Conservation (phyloP, 1,140 invertebrate genomes). For the Pygmarrhopalites habei region DNA sequence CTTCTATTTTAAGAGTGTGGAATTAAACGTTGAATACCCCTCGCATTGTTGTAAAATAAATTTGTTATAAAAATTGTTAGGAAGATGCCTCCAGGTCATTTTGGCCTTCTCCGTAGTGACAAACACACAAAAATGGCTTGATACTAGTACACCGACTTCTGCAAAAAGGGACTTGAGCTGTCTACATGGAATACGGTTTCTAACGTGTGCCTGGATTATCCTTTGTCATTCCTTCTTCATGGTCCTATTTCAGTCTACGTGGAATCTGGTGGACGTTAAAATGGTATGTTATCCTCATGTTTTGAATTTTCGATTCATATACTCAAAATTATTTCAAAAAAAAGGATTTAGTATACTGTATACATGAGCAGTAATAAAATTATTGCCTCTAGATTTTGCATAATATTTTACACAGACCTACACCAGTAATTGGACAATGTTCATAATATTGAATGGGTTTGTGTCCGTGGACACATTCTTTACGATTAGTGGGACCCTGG, state of each 20-base stretch:
- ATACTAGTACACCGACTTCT: conserved; percentile 32
- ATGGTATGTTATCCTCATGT: not conserved
- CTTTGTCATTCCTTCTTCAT: conserved; percentile 49
- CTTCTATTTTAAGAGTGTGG: no score
- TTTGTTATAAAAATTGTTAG: no score
- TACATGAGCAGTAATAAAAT: conserved; percentile 5
- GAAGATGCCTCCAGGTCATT: not conserved
- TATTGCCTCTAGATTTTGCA: no score
- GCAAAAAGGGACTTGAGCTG: conserved; percentile 37
- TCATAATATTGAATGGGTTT: conserved; percentile 42
- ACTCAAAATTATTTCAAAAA: not conserved
- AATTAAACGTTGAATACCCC: no score
- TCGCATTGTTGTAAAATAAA: no score
- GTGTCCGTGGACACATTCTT: conserved; percentile 49
- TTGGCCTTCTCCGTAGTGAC: conserved; percentile 44
- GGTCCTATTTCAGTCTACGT: conserved; percentile 43
- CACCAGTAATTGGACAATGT: conserved; percentile 16
- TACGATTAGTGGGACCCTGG: conserved; percentile 38
- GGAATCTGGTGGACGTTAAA: conserved; percentile 3
- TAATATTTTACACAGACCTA: no score
- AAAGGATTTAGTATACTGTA: not conserved
- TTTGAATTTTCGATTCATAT: not conserved
- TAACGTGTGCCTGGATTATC: conserved; percentile 50
- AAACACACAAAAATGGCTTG: conserved; percentile 44
- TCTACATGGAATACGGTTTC: conserved; percentile 45